Conservation (phyloP, 1,140 invertebrate species). For the Pristionchus pacificus region DNA sequence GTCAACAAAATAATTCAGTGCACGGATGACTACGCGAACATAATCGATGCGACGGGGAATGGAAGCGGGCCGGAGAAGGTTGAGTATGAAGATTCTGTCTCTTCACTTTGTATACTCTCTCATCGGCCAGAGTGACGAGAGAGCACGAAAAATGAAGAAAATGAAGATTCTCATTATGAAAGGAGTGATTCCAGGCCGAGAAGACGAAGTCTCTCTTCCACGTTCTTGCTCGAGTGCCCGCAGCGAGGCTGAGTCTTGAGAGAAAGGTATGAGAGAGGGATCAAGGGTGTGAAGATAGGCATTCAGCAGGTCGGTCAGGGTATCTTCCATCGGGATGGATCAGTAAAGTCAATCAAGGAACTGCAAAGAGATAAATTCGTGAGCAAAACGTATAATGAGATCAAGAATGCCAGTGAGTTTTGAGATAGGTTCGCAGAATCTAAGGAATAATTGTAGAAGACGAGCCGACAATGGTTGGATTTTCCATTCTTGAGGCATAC, state of each 20-base stretch:
- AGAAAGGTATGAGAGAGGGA: background rate
- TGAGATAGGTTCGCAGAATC: no score
- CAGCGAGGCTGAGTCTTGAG: background rate
- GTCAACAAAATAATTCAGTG: no score
- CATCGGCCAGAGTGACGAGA: no score
- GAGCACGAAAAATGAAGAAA: no score
- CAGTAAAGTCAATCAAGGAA: background rate
- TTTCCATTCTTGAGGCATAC: background rate
- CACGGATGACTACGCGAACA: no score
- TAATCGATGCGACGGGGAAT: no score
- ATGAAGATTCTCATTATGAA: no score
- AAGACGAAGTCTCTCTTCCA: no score
- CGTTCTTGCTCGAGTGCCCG: background rate
- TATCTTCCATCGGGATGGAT: background rate
- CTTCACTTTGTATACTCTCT: no score
- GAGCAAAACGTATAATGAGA: background rate
- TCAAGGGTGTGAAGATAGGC: background rate
- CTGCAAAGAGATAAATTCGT: background rate
- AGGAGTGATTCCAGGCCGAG: no score
- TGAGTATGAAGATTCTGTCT: no score
- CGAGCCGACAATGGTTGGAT: background rate
- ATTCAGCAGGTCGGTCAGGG: background rate
- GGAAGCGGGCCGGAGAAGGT: no score
- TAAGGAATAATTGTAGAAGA: background rate
- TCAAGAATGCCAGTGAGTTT: background rate